Conservation (phyloP, 2,797 vertebrate genomes). For the Champsocephalus gunnari region DNA sequence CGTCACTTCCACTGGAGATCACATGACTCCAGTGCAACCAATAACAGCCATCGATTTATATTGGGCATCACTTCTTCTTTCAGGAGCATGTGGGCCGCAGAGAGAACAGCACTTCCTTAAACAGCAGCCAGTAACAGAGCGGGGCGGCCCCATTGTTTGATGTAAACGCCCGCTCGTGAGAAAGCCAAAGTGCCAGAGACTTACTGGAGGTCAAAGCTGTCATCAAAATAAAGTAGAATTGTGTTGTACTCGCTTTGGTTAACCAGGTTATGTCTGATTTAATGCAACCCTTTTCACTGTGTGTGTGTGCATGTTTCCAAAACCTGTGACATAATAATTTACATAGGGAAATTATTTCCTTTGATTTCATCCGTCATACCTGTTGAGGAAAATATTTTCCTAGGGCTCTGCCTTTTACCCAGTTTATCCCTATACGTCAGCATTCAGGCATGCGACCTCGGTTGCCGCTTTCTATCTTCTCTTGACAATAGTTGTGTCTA, state of each 20-base stretch:
- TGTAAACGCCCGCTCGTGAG: constrained; percentile 1
- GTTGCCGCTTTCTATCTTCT: too few species aligned
- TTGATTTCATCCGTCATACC: constrained; percentile 1
- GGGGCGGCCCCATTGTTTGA: constrained; percentile 8
- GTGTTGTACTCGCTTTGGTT: constrained; percentile 25
- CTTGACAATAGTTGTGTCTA: too few species aligned
- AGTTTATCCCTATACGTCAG: too few species aligned
- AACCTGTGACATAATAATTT: constrained; percentile 35
- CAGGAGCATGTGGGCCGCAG: constrained; percentile 10
- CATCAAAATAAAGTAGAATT: constrained; percentile 8
- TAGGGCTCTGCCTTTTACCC: too few species aligned
- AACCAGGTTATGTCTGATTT: constrained; percentile 49
- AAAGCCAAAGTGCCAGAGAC: neutral
- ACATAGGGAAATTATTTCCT: neutral
- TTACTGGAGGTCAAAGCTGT: constrained; percentile 14
- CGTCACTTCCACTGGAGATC: constrained; percentile 34
- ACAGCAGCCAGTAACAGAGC: neutral
- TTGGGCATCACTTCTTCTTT: constrained; percentile 68
- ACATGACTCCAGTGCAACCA: constrained; percentile 41
- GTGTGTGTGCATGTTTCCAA: neutral
- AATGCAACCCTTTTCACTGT: constrained; percentile 33
- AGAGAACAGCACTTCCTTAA: constrained; percentile 55
- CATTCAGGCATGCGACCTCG: too few species aligned
- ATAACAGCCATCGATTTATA: constrained; percentile 26
- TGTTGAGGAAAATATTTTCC: too few species aligned